A percentile compares a stretch with the other conserved stretches of the same genome.
Evolutionary conservation across 2,113 vertebrate genomes (phyloP).

Genomic region (Myrmecobius fasciatus): DNA sequence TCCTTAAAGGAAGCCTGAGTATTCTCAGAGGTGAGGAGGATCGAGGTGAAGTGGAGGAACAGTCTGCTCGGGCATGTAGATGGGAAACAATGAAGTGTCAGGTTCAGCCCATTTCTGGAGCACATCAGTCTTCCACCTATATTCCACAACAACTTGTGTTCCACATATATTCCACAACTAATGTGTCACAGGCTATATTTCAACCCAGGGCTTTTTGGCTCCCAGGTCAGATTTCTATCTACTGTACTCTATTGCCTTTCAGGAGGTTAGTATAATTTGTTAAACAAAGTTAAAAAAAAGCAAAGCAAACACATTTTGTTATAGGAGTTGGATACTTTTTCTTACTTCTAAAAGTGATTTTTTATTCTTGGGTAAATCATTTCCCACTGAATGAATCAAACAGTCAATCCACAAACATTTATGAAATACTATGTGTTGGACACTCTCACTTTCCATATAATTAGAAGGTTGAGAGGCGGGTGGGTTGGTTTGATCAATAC

Average conservation of each 20-base stretch:
- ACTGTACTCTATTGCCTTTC: slow-evolving; percentile 23
- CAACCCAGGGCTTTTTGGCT: background rate
- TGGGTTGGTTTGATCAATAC: too few species aligned
- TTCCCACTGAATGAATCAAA: background rate
- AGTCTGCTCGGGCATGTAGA: rapidly evolving
- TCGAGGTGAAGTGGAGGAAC: background rate
- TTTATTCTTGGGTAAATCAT: background rate
- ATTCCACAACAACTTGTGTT: too few species aligned
- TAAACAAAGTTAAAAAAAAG: too few species aligned
- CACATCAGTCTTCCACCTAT: too few species aligned
- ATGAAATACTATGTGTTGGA: background rate
- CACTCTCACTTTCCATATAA: background rate
- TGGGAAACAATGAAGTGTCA: background rate
- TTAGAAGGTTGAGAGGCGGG: too few species aligned
- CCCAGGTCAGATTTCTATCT: background rate
- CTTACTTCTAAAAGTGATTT: too few species aligned
- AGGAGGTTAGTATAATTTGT: background rate
- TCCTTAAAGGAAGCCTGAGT: background rate
- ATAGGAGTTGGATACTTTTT: too few species aligned
- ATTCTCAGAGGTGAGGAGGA: background rate
- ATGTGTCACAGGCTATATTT: background rate
- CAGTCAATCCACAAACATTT: slow-evolving; percentile 1
- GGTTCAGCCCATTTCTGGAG: background rate
- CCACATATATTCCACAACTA: background rate
- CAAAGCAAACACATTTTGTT: too few species aligned